Conservation (phyloP, 1,140 invertebrate species). For the Cyclina sinensis region DNA sequence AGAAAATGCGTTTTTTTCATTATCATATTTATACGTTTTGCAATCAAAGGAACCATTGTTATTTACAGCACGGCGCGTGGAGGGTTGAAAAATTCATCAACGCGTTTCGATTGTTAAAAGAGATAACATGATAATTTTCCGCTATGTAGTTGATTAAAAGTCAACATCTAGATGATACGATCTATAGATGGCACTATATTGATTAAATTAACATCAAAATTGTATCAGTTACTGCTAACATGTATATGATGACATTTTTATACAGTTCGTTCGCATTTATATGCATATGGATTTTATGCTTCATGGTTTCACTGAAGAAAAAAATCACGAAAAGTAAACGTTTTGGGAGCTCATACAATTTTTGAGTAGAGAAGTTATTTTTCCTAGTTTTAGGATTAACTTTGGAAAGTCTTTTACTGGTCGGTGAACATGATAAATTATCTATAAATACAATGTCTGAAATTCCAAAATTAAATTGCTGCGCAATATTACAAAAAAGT, state of each 20-base stretch:
- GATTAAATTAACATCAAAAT: slow-evolving; percentile 42
- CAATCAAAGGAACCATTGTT: slow-evolving; percentile 1
- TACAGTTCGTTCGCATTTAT: not conserved
- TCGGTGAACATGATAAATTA: no score
- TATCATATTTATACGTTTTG: slow-evolving; percentile 24
- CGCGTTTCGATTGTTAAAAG: not conserved
- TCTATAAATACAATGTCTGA: no score
- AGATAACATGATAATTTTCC: slow-evolving; percentile 31
- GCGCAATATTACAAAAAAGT: no score
- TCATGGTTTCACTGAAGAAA: not conserved
- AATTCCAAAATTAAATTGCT: no score
- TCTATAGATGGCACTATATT: slow-evolving; percentile 30
- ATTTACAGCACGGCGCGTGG: slow-evolving; percentile 1
- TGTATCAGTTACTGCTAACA: slow-evolving; percentile 14
- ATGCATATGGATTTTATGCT: not conserved
- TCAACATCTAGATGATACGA: slow-evolving; percentile 22
- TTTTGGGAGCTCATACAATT: no score
- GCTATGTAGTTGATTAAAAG: slow-evolving; percentile 44
- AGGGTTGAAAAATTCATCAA: slow-evolving; percentile 18
- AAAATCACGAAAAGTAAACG: not conserved
- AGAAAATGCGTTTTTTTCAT: not conserved
- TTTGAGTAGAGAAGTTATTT: no score
- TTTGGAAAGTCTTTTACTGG: no score
- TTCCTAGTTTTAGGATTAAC: no score
- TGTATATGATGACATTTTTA: slow-evolving; percentile 7